phyloP scores from a whole-genome alignment of 2,888 invertebrate species.

The Heliconius ethilla region DNA sequence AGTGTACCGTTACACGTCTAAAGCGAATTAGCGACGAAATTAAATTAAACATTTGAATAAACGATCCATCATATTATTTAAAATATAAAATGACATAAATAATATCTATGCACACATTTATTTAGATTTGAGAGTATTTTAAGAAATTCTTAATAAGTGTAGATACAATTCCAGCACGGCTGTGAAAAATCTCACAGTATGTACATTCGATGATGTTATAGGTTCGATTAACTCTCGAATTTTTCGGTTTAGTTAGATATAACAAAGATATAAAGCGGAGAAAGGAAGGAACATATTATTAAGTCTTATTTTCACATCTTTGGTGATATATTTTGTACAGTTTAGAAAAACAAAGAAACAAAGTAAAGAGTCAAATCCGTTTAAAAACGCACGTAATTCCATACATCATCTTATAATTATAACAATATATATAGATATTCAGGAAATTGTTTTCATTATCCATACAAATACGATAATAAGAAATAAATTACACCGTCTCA shows the following conservation, averaged over 20 bases:
- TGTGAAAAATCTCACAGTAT: too few relatives aligned
- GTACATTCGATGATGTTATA: too few relatives aligned
- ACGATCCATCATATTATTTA: slow-evolving; percentile 26
- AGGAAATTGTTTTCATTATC: not conserved
- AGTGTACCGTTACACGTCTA: slow-evolving; percentile 29
- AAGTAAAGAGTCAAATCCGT: not conserved
- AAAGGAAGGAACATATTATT: too few relatives aligned
- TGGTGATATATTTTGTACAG: not conserved
- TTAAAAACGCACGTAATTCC: not conserved
- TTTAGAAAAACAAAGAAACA: not conserved
- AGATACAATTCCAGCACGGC: too few relatives aligned
- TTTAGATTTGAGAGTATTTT: not conserved
- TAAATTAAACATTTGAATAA: slow-evolving; percentile 23
- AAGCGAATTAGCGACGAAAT: slow-evolving; percentile 11
- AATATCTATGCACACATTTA: not conserved
- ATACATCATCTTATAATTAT: not conserved
- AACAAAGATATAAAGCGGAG: too few relatives aligned
- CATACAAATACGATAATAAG: not conserved
- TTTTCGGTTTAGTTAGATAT: too few relatives aligned
- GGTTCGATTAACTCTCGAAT: too few relatives aligned
- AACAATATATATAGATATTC: not conserved
- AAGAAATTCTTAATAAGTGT: too few relatives aligned
- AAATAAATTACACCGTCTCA: slow-evolving; percentile 9
- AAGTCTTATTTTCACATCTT: not conserved
- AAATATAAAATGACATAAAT: slow-evolving; percentile 12